Base-by-base conservation (phyloP, 2,113 vertebrate genomes). In the Athene cunicularia region DNA sequence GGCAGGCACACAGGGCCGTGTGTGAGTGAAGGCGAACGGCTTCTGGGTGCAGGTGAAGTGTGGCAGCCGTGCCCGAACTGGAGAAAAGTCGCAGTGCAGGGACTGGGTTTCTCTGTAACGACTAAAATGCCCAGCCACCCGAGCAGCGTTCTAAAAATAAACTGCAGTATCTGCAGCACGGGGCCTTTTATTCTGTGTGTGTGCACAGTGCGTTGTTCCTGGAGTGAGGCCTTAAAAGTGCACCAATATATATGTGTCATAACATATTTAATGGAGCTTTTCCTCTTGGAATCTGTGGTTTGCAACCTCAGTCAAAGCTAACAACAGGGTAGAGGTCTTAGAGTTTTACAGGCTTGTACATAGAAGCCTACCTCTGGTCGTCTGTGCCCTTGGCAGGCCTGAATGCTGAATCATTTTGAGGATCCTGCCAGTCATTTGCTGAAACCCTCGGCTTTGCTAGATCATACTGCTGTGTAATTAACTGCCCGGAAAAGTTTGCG, bases 1-100 rank as follows among this genome's bases (percentile, higher is more conserved):
- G 43, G 37, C 4, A 3, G 8, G 2, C 18, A 0, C 7, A 1
- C 28, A 2, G 1, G 47, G 33, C 45, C 24, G 45, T 2, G 23
- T 0, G 1, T 26, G 19, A 11, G 39, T 2, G 8, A 49, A 32
- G n/a, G 27, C 3, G 1, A 27, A 20, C 2, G 14, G 66, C 37
- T 21, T 20, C 27, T 39, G 4, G 1, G 24, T 39, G 56, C 3
- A 1, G 11, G 18, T 19, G 21, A 20, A 2, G 19, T 13, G 56
- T 14, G 39, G 56, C 35, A 73, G 33, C 55, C 33, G 0, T 3
- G 16, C 39, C 39, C 1, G 1, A 8, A 8, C 0, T 4, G 49
- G 32, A 15, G 24, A 14, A 14, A 21, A 2, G 4, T 16, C 1
- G 4, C 33, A 5, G 1, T 3, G 68, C 27, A 4, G 75, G n/a